Conservation (phyloP, 2,797 vertebrate species). For the Enteromius mattozi region DNA sequence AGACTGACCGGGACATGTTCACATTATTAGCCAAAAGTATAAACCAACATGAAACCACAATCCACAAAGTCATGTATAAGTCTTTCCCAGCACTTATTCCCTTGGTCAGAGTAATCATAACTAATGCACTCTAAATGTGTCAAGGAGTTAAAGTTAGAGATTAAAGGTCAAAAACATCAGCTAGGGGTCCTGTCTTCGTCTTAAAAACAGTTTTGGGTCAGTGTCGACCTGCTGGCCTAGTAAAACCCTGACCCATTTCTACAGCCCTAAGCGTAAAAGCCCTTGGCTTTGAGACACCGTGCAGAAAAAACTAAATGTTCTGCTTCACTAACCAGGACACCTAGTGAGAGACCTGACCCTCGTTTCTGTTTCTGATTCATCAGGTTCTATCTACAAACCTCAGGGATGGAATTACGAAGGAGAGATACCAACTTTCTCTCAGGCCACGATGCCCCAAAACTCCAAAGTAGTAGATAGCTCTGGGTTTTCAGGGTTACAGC, state of each 20-base stretch:
- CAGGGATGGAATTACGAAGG: conserved; percentile 49
- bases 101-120: not conserved
- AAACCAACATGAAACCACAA: not conserved
- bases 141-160: not conserved
- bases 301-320: conserved; percentile 50
- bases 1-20: not conserved
- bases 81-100: conserved; percentile 10
- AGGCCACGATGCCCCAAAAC: conserved; percentile 40
- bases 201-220: conserved; percentile 43
- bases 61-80: not conserved
- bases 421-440: conserved; percentile 35
- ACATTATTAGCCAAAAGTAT: not conserved
- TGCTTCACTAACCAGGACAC: conserved; percentile 55
- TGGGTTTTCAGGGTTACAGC: conserved; percentile 1
- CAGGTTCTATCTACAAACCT: conserved; percentile 28
- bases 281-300: conserved; percentile 21
- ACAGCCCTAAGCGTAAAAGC: conserved; percentile 45
- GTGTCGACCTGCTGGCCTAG: conserved; percentile 6
- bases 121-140: not conserved
- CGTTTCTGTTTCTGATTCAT: conserved; percentile 36
- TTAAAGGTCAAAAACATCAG: conserved; percentile 6
- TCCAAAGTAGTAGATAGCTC: conserved; percentile 1
- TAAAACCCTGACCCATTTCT: conserved; percentile 57
- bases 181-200: not conserved
- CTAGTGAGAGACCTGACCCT: conserved; percentile 39